Base-by-base conservation (phyloP, 2,113 vertebrate genomes). In the Ranitomeya variabilis region DNA sequence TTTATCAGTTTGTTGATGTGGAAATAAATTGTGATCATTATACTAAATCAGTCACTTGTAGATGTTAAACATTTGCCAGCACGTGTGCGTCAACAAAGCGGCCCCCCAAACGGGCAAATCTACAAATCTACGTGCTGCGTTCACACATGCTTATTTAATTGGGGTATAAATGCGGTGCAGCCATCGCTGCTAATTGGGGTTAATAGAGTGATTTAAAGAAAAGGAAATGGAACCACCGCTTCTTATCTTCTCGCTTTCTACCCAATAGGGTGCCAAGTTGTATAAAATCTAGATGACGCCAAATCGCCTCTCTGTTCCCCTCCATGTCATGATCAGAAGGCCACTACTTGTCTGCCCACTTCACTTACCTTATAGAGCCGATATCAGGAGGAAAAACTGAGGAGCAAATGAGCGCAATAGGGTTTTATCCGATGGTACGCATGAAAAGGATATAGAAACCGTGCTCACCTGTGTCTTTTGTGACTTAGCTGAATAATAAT, bases 21-120 rank as follows among this genome's bases (percentile, higher is more conserved):
- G 81, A 89, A 89, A 82, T 87, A 82, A 82, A 88, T 60, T 74
- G 23, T 74, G 79, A 80, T 88, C 79, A 88, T 89, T 89, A 84
- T 66, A 77, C 71, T 37, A 73, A 76, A 84, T 89, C 80, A 84
- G 9, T 86, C 69, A 77, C 18, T 60, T 79, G 59, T 86, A 79
- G 77, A 52, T 82, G 26, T 52, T 74, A 82, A 31, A 52, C 64
- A 86, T 74, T 26, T 69, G 83, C 15, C 86, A 60, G 59, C 82
- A 54, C 82, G 15, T 85, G 69, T 60, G 9, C 52, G 37, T 77
- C 85, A 85, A 51, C 76, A 69, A 78, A 26, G 60, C 81, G 81
- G 45, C 81, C 57, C 73, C 73, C 81, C 64, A 8, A 52, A 83
- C 31, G 3, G 37, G 64, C 8, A 6, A 83, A 4, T 51, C 31